Evolutionary conservation across 2,797 vertebrate species (phyloP).

Genomic region (Fratercula arctica): DNA sequence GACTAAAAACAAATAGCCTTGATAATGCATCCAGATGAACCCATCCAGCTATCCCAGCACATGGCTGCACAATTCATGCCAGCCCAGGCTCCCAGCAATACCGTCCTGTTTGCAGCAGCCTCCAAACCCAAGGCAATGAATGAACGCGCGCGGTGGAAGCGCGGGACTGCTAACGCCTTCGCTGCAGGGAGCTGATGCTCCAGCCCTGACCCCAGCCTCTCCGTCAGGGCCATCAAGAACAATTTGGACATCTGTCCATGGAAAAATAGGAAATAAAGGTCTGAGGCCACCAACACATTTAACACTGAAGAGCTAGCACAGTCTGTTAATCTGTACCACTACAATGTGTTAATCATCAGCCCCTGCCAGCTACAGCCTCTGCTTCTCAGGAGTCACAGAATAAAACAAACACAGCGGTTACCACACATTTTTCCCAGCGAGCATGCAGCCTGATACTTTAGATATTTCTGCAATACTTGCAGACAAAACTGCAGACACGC

Average conservation of each 20-base stretch:
- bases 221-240: not conserved
- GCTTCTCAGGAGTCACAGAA: not conserved
- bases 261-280: not conserved
- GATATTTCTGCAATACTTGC: not conserved
- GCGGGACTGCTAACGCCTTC: not conserved
- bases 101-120: not conserved
- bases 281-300: not conserved
- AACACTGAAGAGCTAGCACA: not conserved
- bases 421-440: fast-evolving
- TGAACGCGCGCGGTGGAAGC: fast-evolving
- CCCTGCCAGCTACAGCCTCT: not conserved
- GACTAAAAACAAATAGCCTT: not conserved
- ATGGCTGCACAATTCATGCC: fast-evolving
- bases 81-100: not conserved
- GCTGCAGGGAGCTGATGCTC: not conserved
- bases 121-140: not conserved
- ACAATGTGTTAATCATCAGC: not conserved
- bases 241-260: not conserved
- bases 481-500: not conserved
- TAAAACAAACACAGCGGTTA: not conserved
- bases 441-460: not conserved
- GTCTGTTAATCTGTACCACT: not conserved
- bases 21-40: not conserved
- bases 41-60: fast-evolving
- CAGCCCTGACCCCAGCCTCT: not conserved